Conservation (phyloP, 2,797 vertebrate species). For the Peromyscus nudipes region DNA sequence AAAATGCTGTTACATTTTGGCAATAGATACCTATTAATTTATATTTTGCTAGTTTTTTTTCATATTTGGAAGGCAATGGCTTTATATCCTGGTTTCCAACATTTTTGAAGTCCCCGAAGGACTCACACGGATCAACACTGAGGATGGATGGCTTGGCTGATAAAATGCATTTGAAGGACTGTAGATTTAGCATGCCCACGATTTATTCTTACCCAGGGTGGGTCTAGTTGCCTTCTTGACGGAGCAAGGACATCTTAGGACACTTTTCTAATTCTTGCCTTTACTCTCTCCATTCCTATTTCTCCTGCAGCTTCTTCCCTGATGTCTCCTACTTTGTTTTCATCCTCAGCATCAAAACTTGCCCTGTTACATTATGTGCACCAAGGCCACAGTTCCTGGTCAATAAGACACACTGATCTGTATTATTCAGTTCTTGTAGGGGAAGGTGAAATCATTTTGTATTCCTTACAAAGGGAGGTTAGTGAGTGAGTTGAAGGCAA, state of each 20-base stretch:
- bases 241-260: not conserved
- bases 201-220: not conserved
- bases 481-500: not conserved
- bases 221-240: not conserved
- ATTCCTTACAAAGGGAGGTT: not conserved
- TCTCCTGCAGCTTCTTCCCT: not conserved
- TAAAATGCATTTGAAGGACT: not conserved
- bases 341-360: not conserved
- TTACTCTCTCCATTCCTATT: not conserved
- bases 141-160: not conserved
- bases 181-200: not conserved
- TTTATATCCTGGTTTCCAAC: slow-evolving; percentile 34
- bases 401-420: not conserved
- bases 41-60: slow-evolving; percentile 2
- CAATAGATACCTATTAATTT: slow-evolving; percentile 47
- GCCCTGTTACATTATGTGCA: not conserved
- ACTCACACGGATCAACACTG: not conserved
- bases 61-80: not conserved
- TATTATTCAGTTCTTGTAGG: not conserved
- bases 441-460: not conserved
- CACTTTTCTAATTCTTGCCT: not conserved
- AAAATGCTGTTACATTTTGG: slow-evolving; percentile 55
- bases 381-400: not conserved
- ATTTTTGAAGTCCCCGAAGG: not conserved
- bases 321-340: not conserved